Evolutionary conservation across 2,113 vertebrate genomes (phyloP).

Genomic region (Felis catus): F.catus_Fca126_mat1.0 CM031412.1:226107501-226108000

Average conservation of each 20-base stretch:
- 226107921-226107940: neutral
- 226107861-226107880: neutral
- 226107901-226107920: neutral
- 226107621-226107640: no score
- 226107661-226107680: rapidly evolving
- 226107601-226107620: no score
- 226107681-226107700: neutral
- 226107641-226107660: neutral
- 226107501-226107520: no score
- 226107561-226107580: neutral
- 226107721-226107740: neutral
- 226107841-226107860: neutral
- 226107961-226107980: neutral
- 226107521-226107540: neutral
- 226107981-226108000: neutral
- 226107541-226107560: neutral
- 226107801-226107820: neutral
- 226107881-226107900: neutral
- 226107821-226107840: neutral
- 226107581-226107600: neutral
- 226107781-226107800: neutral
- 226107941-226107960: neutral
- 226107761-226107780: neutral
- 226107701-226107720: neutral
- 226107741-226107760: neutral